Evolutionary conservation across 2,113 vertebrate species (phyloP), one percentile per base, ranked within the genome.

Genomic region (Pogonocichla stellata): DNA sequence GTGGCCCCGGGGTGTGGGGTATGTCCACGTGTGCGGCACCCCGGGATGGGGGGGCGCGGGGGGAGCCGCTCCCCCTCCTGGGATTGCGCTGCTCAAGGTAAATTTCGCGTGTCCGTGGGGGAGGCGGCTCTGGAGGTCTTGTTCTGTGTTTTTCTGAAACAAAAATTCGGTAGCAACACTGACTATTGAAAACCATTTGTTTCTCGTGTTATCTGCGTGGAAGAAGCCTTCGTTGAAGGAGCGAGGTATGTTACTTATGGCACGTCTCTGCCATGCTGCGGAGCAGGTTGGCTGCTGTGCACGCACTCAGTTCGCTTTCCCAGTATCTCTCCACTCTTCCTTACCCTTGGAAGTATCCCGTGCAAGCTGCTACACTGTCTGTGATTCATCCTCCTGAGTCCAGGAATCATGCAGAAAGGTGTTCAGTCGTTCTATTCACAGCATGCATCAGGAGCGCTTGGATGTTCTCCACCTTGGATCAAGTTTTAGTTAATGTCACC

Each of bases 161-260:
- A 42, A 36, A 56, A 69, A 16, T 26, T 60, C 2, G 11, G 1
- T 15, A 25, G 56, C 53, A 92, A 12, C 28, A 10, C 64, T 86
- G 89, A 66, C 24, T 53, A 4, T 48, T n/a, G 50, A 36, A 93
- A 91, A n/a, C 22, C 0, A 5, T 71, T 73, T 92, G n/a, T 57
- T 14, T 74, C 57, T 71, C 20, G 2, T 61, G 5, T 65, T 29
- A 56, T 8, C n/a, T 36, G 38, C 48, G 5, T 54, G 84, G 84
- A 95, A 66, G 80, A 75, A 75, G 42, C 38, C 16, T 48, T 50
- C 33, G 25, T 26, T 82, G 83, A 69, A 75, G 61, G 40, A 93
- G 8, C 17, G 8, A 89, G 78, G 80, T 94, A 80, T 60, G 88
- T 88, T 71, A 31, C 36, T 69, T 47, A 2, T 14, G 29, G 62